phyloP scores from a whole-genome alignment of 2,888 invertebrate genomes.

The Mythimna ferrago region DNA sequence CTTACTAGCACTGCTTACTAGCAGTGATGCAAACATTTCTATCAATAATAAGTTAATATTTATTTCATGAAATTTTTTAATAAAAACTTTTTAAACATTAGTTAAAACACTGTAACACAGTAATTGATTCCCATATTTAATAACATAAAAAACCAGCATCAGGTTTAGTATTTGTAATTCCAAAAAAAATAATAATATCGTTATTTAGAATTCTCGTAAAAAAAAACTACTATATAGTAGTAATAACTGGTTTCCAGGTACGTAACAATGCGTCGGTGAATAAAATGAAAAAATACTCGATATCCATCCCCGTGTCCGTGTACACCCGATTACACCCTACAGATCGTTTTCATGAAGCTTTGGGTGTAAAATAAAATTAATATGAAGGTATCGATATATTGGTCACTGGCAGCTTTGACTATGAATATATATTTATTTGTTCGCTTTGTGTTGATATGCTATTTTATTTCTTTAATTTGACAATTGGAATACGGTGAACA shows the following conservation, averaged over 20 bases:
- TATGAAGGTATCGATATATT: neutral
- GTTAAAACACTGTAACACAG: neutral
- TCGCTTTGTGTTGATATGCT: no score
- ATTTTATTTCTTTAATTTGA: no score
- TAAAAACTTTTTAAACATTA: neutral
- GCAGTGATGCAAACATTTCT: no score
- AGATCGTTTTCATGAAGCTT: neutral
- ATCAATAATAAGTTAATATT: no score
- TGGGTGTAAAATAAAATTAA: slow-evolving; percentile 12
- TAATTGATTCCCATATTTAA: neutral
- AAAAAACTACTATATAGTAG: slow-evolving; percentile 10
- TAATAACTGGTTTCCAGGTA: slow-evolving; percentile 31
- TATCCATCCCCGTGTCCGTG: slow-evolving; percentile 48
- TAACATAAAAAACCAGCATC: neutral
- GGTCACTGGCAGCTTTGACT: neutral
- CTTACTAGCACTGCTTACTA: no score
- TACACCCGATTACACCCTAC: slow-evolving; percentile 59
- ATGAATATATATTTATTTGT: no score
- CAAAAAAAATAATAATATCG: neutral
- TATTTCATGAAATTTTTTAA: neutral
- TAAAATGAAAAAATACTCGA: slow-evolving; percentile 52
- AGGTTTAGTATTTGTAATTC: neutral
- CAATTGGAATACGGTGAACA: no score
- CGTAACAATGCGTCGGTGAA: slow-evolving; percentile 27
- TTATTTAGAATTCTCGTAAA: neutral